Evolutionary conservation across 2,797 vertebrate genomes (phyloP), one percentile per base, ranked within the genome.

Genomic region (Perodicticus potto): DNA sequence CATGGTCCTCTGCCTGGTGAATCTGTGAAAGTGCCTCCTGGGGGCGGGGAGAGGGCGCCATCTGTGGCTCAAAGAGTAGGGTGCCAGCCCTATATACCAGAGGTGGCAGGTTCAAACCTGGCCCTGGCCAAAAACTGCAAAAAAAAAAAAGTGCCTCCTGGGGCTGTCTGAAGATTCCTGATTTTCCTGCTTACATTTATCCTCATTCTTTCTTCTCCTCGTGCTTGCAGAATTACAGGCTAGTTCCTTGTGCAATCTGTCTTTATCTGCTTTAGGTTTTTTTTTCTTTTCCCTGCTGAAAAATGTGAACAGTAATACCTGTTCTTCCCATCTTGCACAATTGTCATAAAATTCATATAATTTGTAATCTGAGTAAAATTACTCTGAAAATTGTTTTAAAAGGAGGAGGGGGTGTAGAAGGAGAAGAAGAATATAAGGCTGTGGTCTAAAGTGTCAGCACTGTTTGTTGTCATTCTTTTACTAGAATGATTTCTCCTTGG

Each of bases 191-290:
- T 22, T 74, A n/a, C 2, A 14, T 61, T 93, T 70, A 20, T 29
- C 49, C 53, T n/a, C 43, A 85, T 78, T 93, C 93, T 94, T 73
- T 29, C 77, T 83, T 91, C 14, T 13, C 14, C 16, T 95, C n/a
- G 49, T 81, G 49, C 25, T 92, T 76, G 59, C 45, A 65, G 17
- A 67, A 67, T 77, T 65, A 63, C 27, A 73, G 25, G 34, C 45
- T 53, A 69, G 57, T 80, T 91, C 57, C 20, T 67, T 82, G 40
- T 73, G 17, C 67, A 63, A 7, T 55, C 37, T 61, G n/a, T 69
- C 49, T 80, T 83, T 55, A 32, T 29, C 59, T 65, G 78, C 7
- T 67, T 91, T 85, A 78, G 34, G 83, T 70, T 93, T 90, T 84
- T 73, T 49, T 49, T 49, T 45, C n/a, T 49, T 49, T 49, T 49